Base-by-base conservation (phyloP, 2,113 vertebrate species). In the Chaetura pelagica region DNA sequence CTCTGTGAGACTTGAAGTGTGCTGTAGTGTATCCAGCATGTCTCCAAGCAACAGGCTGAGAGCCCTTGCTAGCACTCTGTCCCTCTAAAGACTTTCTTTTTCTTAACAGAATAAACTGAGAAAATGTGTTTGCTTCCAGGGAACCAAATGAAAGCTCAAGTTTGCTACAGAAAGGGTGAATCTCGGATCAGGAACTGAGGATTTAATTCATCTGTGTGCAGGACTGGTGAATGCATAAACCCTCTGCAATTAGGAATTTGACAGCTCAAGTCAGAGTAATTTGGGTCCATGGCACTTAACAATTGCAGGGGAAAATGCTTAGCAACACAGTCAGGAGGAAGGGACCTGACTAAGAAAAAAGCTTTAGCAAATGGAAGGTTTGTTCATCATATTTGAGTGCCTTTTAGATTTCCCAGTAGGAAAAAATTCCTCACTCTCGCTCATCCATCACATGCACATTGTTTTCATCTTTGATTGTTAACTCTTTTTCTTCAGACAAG, bases 301-400 rank as follows among this genome's bases (percentile, higher is more conserved):
- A 62, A 29, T 1, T 51, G 8, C 38, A 72, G 9, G 19, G 26
- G 17, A 81, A 76, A 84, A 64, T 46, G 0, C 23, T 71, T 58
- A 74, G 7, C 12, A 74, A 58, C 8, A 22, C 3, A 8, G 57
- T 42, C 0, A 0, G 63, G 32, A 9, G 44, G 14, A 79, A 9
- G 3, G 3, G 1, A 82, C 15, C 10, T 34, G 38, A 80, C 73
- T 58, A 80, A 86, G 15, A 38, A 54, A 44, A 58, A 57, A 24
- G 4, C 15, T 19, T 77, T 11, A 67, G 35, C 12, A 86, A 81
- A 24, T 27, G 3, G 24, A 54, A 85, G 10, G 0, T 40, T 9
- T 34, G 34, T 19, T 67, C 5, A 29, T 68, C 4, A 26, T 72
- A 48, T 63, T 54, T 3, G 0, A 38, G 12, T 23, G 27, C 51